A percentile compares a stretch with the other conserved stretches of the same genome.
Conservation (phyloP, 1,140 invertebrate species). For the Aphelinus atriplicis region DNA sequence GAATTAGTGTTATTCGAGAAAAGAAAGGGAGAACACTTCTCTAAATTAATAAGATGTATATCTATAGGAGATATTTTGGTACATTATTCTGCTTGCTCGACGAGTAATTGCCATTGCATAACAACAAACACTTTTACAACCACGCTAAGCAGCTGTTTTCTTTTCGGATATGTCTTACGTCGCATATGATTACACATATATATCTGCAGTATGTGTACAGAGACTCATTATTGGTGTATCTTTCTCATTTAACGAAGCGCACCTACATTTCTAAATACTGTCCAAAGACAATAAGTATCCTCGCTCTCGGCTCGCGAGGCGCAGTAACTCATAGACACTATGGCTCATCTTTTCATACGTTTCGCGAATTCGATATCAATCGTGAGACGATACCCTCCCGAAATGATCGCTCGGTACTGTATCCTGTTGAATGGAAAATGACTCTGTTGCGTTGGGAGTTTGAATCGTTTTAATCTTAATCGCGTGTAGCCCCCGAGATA, state of each 20-base stretch:
- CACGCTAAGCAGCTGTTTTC: conserved; percentile 18
- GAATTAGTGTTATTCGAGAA: conserved; percentile 3
- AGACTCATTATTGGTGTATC: neutral
- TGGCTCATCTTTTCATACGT: too few species aligned
- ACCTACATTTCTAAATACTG: conserved; percentile 1
- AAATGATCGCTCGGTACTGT: too few species aligned
- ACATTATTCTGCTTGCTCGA: neutral
- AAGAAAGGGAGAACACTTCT: neutral
- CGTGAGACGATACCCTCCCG: too few species aligned
- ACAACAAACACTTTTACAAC: neutral
- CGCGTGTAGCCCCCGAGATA: too few species aligned
- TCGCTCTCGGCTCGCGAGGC: too few species aligned
- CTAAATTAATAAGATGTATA: conserved; percentile 21
- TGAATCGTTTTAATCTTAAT: too few species aligned
- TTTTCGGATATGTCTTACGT: conserved; percentile 4
- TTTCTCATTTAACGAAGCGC: neutral
- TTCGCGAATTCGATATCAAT: too few species aligned
- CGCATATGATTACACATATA: neutral
- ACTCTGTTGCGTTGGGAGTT: too few species aligned
- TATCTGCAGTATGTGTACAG: neutral
- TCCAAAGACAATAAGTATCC: neutral
- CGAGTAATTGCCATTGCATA: conserved; percentile 10
- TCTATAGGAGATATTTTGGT: neutral
- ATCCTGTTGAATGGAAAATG: too few species aligned
- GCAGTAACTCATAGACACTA: too few species aligned